phyloP scores from a whole-genome alignment of 2,113 vertebrate species.

The Calyptomena viridis region DNA sequence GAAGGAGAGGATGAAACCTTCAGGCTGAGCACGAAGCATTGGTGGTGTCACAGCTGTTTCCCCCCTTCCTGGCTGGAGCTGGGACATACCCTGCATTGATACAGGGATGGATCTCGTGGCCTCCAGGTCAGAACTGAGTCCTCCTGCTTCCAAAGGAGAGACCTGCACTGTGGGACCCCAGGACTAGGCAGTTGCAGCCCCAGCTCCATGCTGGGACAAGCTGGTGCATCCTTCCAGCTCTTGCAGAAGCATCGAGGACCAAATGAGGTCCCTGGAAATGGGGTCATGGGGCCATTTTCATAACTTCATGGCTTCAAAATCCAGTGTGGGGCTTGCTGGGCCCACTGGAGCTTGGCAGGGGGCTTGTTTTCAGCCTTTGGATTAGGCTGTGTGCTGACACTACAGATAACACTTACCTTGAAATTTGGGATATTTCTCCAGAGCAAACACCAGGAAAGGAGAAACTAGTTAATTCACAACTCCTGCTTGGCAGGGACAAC shows the following conservation, averaged over 20 bases:
- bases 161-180: accelerated
- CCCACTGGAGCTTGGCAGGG: not conserved
- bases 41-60: not conserved
- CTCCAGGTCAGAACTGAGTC: not conserved
- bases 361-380: not conserved
- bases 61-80: not conserved
- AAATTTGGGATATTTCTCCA: not conserved
- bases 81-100: not conserved
- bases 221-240: accelerated
- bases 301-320: not conserved
- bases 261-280: not conserved
- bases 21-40: not conserved
- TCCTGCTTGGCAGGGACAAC: not conserved
- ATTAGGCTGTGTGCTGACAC: not conserved
- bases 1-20: not conserved
- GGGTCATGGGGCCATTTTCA: not conserved
- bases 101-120: not conserved
- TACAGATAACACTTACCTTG: not conserved
- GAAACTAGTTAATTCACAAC: constrained; percentile 38
- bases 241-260: no score
- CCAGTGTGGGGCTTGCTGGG: not conserved
- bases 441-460: not conserved
- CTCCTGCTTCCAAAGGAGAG: not conserved
- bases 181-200: accelerated
- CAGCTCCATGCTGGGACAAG: accelerated